Percentiles rank a stretch among this genome's conserved stretches.
These are phyloP conservation scores for Mesodorylaimus sp. DNA, from an alignment of 2,888 invertebrate species.

Conservation along the genomic window DNA sequence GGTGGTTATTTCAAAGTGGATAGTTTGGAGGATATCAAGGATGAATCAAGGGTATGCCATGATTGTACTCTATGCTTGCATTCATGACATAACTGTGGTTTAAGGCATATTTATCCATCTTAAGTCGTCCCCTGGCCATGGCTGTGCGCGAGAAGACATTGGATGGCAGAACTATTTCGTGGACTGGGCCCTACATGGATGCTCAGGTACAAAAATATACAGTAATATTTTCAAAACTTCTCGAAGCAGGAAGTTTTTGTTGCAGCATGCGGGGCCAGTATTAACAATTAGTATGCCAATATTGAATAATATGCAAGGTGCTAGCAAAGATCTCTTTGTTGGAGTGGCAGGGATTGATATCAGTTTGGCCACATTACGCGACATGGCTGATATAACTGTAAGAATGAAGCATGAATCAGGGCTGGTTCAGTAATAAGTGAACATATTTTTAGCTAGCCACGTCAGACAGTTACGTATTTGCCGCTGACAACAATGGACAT, in stretches of 20 bases:
- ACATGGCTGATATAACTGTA: not conserved
- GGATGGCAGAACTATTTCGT: not conserved
- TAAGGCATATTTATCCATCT: not conserved
- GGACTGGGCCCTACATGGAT: slow-evolving; percentile 12
- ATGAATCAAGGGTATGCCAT: not conserved
- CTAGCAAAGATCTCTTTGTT: slow-evolving; percentile 5
- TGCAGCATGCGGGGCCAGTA: slow-evolving; percentile 7
- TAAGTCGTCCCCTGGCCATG: slow-evolving; percentile 8
- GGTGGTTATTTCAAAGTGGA: slow-evolving; percentile 22
- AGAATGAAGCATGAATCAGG: not conserved
- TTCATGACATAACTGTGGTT: too few relatives aligned
- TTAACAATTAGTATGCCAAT: slow-evolving; percentile 11
- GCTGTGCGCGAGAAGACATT: not conserved
- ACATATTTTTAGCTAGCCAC: not conserved
- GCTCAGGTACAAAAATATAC: slow-evolving; percentile 6
- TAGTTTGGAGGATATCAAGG: slow-evolving; percentile 5
- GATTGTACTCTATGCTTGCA: too few relatives aligned
- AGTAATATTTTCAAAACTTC: not conserved
- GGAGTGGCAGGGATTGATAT: slow-evolving; percentile 12
- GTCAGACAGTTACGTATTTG: slow-evolving; percentile 12
- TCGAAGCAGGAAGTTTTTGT: too few relatives aligned
- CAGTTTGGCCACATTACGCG: not conserved
- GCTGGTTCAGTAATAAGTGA: not conserved
- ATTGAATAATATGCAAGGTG: slow-evolving; percentile 7
- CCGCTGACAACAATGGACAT: slow-evolving; percentile 26